Evolutionary conservation across 2,888 invertebrate species (phyloP), one percentile per base, ranked within the genome.

Genomic region (Tachina fera): DNA sequence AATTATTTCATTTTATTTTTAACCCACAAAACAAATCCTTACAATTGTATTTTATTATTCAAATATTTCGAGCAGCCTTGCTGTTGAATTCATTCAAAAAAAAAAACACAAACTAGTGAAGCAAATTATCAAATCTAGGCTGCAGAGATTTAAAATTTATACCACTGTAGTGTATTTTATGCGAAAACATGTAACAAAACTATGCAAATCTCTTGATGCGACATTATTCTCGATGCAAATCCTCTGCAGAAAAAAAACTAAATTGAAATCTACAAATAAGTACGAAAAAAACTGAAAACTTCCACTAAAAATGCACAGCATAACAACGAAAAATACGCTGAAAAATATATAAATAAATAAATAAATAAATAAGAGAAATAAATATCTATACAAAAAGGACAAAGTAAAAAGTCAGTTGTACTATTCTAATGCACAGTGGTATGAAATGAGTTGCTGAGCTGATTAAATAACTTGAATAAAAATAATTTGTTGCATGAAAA

Each of bases 151-250:
- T 70, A n/a, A 16, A 16, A 71, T 78, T 9, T 63, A 43, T 13
- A 31, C 31, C 53, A 63, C 51, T 63, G 53, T 61, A 3, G 19
- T 45, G 39, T 39, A 14, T 63, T 71, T 56, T 19, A 9, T 1
- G 4, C 14, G 16, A 61, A 61, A 61, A 68, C 58, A 67, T 49
- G 49, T 61, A 22, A 75, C 67, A 75, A 82, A 82, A 70, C 68
- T 82, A 75, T 76, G 76, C 70, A 76, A 82, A 82, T 76, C 71
- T 43, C 71, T 63, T 82, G 68, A 81, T 81, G 63, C 75, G 75
- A 45, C 82, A 56, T 47, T 75, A 82, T 75, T 82, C 45, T 47
- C 16, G 19, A 70, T 56, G 56, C 82, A 82, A 82, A 82, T 70
- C 68, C 61, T 61, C 16, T 31, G 31, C 31, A 31, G 6, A 4